A percentile compares a stretch with the other conserved stretches of the same genome.
Evolutionary conservation across 1,140 invertebrate species (phyloP).

Genomic region (Euura saliciscinereae): DNA sequence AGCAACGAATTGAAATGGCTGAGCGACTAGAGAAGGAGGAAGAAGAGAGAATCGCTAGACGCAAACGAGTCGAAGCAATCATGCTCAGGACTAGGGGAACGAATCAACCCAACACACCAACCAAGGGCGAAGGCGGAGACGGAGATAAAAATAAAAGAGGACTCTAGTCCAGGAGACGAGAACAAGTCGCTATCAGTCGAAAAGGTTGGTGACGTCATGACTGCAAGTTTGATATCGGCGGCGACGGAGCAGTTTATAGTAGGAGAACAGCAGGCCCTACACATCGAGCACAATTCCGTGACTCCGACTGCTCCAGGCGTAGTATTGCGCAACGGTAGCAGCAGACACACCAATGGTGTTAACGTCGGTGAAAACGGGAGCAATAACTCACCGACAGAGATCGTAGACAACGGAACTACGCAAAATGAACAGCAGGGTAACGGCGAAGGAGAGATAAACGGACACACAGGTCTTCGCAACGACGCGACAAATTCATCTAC

Average conservation of each 20-base stretch:
- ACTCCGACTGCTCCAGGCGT: constrained; percentile 13
- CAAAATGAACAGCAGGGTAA: constrained; percentile 36
- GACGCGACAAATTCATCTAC: no score
- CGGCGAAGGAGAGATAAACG: constrained; percentile 52
- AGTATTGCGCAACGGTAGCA: constrained; percentile 51
- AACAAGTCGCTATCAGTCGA: constrained; percentile 42
- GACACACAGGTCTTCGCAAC: constrained; percentile 30
- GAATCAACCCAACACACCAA: constrained; percentile 61
- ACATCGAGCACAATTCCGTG: constrained; percentile 38
- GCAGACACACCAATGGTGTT: constrained; percentile 52
- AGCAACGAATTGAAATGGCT: constrained; percentile 74
- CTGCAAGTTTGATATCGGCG: constrained; percentile 55
- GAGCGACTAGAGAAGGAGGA: constrained; percentile 79
- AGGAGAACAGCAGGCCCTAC: constrained; percentile 49
- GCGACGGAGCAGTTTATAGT: constrained; percentile 55
- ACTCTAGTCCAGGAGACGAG: constrained; percentile 48
- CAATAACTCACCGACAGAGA: constrained; percentile 47
- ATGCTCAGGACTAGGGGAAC: constrained; percentile 80
- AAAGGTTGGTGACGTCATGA: constrained; percentile 54
- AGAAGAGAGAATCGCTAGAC: constrained; percentile 76
- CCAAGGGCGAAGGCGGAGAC: constrained; percentile 34
- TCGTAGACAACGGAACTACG: constrained; percentile 28
- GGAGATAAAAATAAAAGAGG: constrained; percentile 39
- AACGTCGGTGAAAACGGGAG: constrained; percentile 41
- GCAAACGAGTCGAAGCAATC: constrained; percentile 82